These are phyloP conservation scores for Phycodurus eques DNA, from an alignment of 2,113 vertebrate species.

Conservation along the genomic window DNA sequence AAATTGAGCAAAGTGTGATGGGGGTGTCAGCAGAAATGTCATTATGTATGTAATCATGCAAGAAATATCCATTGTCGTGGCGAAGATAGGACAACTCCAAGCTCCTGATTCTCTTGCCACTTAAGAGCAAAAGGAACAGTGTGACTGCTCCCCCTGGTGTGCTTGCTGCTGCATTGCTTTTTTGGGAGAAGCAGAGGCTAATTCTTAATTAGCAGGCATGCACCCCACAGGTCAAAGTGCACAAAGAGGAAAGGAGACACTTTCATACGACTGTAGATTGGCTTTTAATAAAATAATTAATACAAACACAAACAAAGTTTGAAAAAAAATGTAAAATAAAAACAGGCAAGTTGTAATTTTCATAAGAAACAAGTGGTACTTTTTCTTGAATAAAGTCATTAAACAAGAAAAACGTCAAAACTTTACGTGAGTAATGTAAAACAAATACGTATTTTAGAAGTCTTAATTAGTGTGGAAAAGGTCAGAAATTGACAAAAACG, in stretches of 20 bases:
- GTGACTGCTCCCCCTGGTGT: conserved; percentile 82
- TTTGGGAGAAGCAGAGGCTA: conserved; percentile 38
- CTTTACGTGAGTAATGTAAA: too few species aligned
- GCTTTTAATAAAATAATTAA: too few species aligned
- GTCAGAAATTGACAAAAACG: too few species aligned
- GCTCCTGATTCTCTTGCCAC: conserved; percentile 22
- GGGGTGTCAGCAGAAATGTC: conserved; percentile 44
- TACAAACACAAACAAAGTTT: too few species aligned
- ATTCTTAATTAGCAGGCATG: conserved; percentile 54
- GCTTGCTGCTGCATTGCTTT: conserved; percentile 53
- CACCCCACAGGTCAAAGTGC: conserved; percentile 56
- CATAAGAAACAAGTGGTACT: too few species aligned
- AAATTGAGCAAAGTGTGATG: conserved; percentile 48
- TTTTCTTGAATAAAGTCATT: too few species aligned
- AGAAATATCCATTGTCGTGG: conserved; percentile 61
- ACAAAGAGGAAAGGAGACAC: conserved; percentile 47
- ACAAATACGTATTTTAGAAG: too few species aligned
- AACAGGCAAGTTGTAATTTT: too few species aligned
- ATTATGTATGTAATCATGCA: conserved; percentile 71
- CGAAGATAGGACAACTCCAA: conserved; percentile 49
- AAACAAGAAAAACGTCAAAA: too few species aligned
- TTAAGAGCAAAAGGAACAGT: conserved; percentile 65
- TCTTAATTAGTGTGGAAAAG: too few species aligned
- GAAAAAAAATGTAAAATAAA: too few species aligned
- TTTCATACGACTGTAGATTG: not conserved